phyloP scores from a whole-genome alignment of 2,797 vertebrate species.

The Spatula versicolor region DNA sequence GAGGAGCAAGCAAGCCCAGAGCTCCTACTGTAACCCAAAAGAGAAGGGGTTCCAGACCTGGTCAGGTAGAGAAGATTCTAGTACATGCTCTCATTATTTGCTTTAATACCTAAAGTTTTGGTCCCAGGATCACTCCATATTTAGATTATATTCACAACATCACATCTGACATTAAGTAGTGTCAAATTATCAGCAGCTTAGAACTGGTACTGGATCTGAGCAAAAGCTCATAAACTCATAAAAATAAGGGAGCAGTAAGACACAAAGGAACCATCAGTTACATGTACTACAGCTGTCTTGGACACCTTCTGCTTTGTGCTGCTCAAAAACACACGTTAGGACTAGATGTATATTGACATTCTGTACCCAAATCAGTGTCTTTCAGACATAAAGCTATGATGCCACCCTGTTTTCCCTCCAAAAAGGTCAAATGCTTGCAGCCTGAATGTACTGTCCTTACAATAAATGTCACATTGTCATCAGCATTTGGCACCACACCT shows the following conservation, averaged over 20 bases:
- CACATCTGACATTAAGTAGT: background rate
- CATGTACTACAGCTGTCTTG: background rate
- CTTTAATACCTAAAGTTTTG: background rate
- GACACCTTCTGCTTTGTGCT: background rate
- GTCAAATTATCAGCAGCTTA: background rate
- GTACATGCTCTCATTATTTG: rapidly evolving
- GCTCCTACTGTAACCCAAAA: background rate
- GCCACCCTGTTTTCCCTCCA: background rate
- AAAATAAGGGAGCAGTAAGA: background rate
- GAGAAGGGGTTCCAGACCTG: rapidly evolving
- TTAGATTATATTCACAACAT: background rate
- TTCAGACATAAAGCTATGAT: slow-evolving; percentile 22
- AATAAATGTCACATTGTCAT: slow-evolving; percentile 62
- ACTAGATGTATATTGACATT: background rate
- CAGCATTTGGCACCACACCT: slow-evolving; percentile 74
- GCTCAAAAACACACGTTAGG: background rate
- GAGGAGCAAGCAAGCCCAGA: background rate
- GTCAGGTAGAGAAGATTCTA: background rate
- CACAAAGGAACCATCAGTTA: background rate
- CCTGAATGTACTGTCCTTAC: slow-evolving; percentile 32
- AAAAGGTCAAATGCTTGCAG: slow-evolving; percentile 4
- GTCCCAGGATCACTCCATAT: background rate
- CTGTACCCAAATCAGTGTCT: slow-evolving; percentile 1
- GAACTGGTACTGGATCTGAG: background rate
- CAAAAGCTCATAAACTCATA: background rate